Conservation (phyloP, 2,888 invertebrate genomes). For the Platycheirus rosarum region DNA sequence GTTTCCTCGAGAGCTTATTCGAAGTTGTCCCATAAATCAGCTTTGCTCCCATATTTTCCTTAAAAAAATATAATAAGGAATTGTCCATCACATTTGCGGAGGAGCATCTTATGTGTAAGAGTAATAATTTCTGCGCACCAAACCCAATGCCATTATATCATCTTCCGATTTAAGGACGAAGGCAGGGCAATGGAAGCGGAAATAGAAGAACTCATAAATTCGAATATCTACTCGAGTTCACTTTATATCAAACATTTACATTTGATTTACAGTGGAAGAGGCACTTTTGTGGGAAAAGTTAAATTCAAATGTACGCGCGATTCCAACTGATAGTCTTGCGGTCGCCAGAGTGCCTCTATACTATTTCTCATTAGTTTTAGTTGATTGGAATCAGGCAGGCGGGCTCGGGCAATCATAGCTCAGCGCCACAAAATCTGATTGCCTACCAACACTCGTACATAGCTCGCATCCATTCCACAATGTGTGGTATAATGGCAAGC, state of each 20-base stretch:
- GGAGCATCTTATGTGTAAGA: conserved; percentile 3
- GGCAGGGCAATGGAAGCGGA: not conserved
- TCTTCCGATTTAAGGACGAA: conserved; percentile 3
- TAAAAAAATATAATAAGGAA: conserved; percentile 40
- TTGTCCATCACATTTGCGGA: conserved; percentile 51
- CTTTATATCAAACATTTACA: conserved; percentile 68
- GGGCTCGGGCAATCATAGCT: not conserved
- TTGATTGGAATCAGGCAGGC: conserved; percentile 23
- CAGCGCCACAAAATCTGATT: conserved; percentile 53
- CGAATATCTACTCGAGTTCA: conserved; percentile 52
- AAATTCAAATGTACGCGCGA: conserved; percentile 13
- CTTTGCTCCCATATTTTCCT: conserved; percentile 31
- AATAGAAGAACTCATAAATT: conserved; percentile 52
- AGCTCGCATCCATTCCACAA: conserved; percentile 45
- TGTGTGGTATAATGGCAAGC: conserved; percentile 30
- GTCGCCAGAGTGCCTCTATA: conserved; percentile 45
- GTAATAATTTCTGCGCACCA: conserved; percentile 30
- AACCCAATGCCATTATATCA: conserved; percentile 15
- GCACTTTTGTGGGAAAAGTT: conserved; percentile 3
- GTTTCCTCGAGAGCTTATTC: conserved; percentile 51
- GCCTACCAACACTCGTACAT: conserved; percentile 14
- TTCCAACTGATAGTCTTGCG: conserved; percentile 33
- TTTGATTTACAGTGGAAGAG: conserved; percentile 58
- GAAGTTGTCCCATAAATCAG: conserved; percentile 70
- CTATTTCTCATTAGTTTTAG: conserved; percentile 42